phyloP scores from a whole-genome alignment of 1,140 invertebrate species.

The Phenacoccus solenopsis region DNA sequence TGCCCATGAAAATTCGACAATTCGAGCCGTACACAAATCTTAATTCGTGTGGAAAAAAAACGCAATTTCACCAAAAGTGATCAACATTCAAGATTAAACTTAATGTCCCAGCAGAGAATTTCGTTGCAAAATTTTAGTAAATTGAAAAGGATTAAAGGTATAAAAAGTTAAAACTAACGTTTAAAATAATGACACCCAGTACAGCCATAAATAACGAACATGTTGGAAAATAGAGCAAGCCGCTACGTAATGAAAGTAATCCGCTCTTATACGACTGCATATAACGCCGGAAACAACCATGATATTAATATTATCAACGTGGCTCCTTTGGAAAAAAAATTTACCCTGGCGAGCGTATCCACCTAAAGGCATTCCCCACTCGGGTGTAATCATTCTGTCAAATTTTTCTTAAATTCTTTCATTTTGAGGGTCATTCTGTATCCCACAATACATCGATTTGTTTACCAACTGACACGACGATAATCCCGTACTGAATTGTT shows the following conservation, averaged over 20 bases:
- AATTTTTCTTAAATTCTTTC: too few relatives aligned
- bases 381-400: too few relatives aligned
- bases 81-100: not conserved
- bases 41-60: not conserved
- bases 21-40: not conserved
- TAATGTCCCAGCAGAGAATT: not conserved
- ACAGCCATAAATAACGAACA: not conserved
- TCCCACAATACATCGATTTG: too few relatives aligned
- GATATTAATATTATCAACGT: not conserved
- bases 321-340: too few relatives aligned
- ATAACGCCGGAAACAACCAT: not conserved
- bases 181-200: not conserved
- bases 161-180: not conserved
- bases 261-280: not conserved
- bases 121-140: not conserved
- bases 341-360: too few relatives aligned
- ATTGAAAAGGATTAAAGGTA: conserved; percentile 3
- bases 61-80: not conserved
- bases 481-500: too few relatives aligned
- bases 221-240: not conserved
- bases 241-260: not conserved
- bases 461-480: too few relatives aligned
- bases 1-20: not conserved
- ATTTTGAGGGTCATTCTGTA: too few relatives aligned
- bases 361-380: too few relatives aligned